A percentile compares a stretch with the other conserved stretches of the same genome.
Evolutionary conservation across 2,113 vertebrate genomes (phyloP).

Genomic region (Dendrocopos noguchii): DNA sequence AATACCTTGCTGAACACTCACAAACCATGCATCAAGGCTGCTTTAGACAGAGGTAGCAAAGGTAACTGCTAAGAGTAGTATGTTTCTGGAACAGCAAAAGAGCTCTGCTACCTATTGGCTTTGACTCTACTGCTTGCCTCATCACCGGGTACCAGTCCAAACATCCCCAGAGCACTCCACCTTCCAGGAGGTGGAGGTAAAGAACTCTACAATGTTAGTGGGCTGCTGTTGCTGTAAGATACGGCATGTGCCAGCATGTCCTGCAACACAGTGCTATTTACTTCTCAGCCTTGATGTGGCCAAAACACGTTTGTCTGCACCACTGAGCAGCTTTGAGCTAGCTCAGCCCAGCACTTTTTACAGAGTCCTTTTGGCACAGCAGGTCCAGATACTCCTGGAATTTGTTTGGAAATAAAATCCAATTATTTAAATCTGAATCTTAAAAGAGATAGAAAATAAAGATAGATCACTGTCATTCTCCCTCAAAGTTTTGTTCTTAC

Average conservation of each 20-base stretch:
- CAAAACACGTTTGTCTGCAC: not conserved
- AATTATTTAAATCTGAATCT: not conserved
- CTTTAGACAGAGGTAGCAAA: not conserved
- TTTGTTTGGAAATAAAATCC: not conserved
- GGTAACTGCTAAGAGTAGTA: not conserved
- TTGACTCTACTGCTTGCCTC: not conserved
- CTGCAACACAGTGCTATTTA: not conserved
- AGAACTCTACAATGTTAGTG: not conserved
- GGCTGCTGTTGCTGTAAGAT: not conserved
- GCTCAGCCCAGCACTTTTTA: not conserved
- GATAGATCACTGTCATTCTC: not conserved
- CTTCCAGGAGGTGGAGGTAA: not conserved
- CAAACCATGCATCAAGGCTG: not conserved
- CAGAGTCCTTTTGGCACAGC: not conserved
- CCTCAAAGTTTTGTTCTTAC: not conserved
- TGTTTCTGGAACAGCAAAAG: not conserved
- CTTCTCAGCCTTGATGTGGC: constrained; percentile 26
- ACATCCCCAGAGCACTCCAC: not conserved
- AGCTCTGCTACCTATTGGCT: not conserved
- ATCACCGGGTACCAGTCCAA: not conserved
- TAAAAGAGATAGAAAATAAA: constrained; percentile 12
- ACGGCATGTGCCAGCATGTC: not conserved
- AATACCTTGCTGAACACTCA: not conserved
- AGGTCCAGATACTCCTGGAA: not conserved
- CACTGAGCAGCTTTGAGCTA: not conserved